Conservation (phyloP, 2,113 vertebrate species). For the Siniperca knerii region DNA sequence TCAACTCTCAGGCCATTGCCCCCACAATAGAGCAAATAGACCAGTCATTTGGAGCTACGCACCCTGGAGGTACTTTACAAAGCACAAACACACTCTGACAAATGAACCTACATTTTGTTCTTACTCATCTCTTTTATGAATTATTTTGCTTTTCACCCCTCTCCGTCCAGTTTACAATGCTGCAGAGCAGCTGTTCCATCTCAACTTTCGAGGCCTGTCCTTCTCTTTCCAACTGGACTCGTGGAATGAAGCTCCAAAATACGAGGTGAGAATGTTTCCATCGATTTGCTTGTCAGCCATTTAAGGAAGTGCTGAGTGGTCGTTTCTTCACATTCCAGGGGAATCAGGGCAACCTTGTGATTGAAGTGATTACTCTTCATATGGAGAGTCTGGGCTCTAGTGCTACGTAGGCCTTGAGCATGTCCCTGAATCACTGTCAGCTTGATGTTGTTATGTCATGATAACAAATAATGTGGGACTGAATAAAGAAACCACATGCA, state of each 20-base stretch:
- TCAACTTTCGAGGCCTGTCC: conserved; percentile 98
- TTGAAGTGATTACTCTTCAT: conserved; percentile 13
- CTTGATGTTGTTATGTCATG: background rate
- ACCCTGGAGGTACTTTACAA: conserved; percentile 93
- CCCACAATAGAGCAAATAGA: conserved; percentile 99
- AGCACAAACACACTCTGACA: background rate
- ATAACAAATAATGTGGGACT: background rate
- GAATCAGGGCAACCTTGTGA: conserved; percentile 8
- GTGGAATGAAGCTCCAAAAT: conserved; percentile 99
- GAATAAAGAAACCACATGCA: background rate
- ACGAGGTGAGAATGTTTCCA: conserved; percentile 88
- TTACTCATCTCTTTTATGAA: background rate
- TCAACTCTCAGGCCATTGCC: conserved; percentile 98
- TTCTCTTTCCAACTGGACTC: conserved; percentile 99
- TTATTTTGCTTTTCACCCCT: fast-evolving
- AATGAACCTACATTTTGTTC: fast-evolving
- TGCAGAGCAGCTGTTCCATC: conserved; percentile 98
- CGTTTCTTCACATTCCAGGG: background rate
- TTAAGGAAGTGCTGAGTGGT: conserved; percentile 1
- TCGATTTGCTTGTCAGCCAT: background rate
- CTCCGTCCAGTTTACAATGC: conserved; percentile 93
- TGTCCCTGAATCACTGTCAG: background rate
- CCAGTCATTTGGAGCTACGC: conserved; percentile 99
- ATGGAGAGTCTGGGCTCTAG: conserved; percentile 4
- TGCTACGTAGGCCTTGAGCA: background rate